Conservation (phyloP, 2,797 vertebrate species). For the Sandelia bainsii region DNA sequence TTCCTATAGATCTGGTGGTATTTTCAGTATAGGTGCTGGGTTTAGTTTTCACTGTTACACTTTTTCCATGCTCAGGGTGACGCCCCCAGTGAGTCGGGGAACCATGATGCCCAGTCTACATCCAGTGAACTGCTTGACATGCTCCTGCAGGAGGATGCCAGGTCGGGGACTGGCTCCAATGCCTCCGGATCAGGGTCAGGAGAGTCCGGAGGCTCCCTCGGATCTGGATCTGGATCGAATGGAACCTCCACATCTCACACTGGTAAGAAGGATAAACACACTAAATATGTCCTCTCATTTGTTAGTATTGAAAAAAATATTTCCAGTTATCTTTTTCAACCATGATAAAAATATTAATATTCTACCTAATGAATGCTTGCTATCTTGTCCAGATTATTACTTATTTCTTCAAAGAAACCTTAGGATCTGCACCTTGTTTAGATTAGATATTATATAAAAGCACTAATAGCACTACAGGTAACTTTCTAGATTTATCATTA, state of each 20-base stretch:
- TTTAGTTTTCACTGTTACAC: conserved; percentile 25
- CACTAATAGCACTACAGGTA: background rate
- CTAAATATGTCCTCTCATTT: too few relatives aligned
- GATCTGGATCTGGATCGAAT: conserved; percentile 76
- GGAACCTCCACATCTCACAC: conserved; percentile 83
- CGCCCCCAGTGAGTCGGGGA: conserved; percentile 68
- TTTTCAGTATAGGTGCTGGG: background rate
- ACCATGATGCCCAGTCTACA: conserved; percentile 78
- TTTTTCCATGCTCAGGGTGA: conserved; percentile 70
- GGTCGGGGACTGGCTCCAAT: conserved; percentile 82
- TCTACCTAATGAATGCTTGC: background rate
- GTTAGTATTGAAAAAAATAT: background rate
- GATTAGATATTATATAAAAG: background rate
- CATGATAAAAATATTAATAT: too few relatives aligned
- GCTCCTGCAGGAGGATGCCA: conserved; percentile 80
- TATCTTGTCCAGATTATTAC: background rate
- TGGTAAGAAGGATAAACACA: conserved; percentile 64
- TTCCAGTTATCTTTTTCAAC: background rate
- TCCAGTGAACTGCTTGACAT: conserved; percentile 80
- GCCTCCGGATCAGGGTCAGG: conserved; percentile 84
- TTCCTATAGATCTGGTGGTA: background rate
- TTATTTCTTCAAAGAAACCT: background rate
- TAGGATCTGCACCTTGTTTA: background rate
- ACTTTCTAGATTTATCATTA: background rate
- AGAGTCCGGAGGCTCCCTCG: conserved; percentile 79